phyloP scores from a whole-genome alignment of 2,113 vertebrate species.

The Pterocles burchelli region DNA sequence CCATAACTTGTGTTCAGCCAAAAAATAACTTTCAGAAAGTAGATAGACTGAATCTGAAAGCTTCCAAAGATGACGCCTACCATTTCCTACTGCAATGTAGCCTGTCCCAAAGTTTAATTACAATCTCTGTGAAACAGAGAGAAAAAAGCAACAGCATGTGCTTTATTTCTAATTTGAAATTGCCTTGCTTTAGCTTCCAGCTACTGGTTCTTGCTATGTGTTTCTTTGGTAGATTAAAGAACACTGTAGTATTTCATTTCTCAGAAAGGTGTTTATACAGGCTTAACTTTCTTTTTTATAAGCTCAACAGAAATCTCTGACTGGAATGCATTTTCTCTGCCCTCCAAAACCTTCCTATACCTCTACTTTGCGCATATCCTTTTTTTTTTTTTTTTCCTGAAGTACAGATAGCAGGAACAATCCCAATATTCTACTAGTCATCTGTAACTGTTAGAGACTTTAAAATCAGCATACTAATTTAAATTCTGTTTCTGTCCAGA shows the following conservation, averaged over 20 bases:
- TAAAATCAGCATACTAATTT: not conserved
- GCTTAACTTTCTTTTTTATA: constrained; percentile 7
- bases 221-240: constrained; percentile 19
- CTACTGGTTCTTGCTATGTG: not conserved
- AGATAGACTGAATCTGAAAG: not conserved
- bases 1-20: not conserved
- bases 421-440: not conserved
- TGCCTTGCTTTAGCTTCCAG: constrained; percentile 22
- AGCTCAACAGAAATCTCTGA: not conserved
- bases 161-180: constrained; percentile 52
- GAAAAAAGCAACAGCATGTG: not conserved
- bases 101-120: constrained; percentile 31
- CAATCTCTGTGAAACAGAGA: not conserved
- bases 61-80: not conserved
- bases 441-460: not conserved
- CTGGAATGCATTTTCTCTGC: not conserved
- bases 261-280: constrained; percentile 4
- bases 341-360: not conserved
- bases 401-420: not conserved
- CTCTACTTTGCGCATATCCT: not conserved
- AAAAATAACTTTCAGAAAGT: constrained; percentile 14
- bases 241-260: not conserved
- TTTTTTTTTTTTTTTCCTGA: not conserved
- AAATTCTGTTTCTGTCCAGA: not conserved
- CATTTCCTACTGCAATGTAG: not conserved